phyloP scores from a whole-genome alignment of 92 coral and sea anemone genomes.

The Bergia puertoricense region DNA sequence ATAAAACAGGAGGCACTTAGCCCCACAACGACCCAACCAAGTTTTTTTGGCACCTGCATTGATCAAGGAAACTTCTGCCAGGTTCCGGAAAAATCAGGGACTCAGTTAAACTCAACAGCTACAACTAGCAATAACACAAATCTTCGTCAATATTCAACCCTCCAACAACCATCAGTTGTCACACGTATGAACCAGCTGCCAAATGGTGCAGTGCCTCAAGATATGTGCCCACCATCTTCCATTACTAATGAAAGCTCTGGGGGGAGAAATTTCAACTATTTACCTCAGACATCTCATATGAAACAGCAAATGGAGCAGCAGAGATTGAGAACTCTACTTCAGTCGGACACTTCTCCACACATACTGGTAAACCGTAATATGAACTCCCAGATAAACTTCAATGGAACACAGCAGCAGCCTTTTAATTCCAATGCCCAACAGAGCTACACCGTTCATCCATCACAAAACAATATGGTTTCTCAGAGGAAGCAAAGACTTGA shows the following conservation, averaged over 20 bases:
- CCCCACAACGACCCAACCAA: conserved; percentile 31
- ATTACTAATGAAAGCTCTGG: conserved; percentile 7
- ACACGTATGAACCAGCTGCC: conserved; percentile 1
- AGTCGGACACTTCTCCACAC: not conserved
- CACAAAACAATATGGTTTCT: conserved; percentile 31
- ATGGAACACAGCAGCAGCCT: conserved; percentile 7
- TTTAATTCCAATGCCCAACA: conserved; percentile 23
- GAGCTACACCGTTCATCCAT: conserved; percentile 11
- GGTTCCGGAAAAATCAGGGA: not conserved
- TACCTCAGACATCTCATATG: conserved; percentile 1
- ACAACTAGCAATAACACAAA: not conserved
- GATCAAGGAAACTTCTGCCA: conserved; percentile 7
- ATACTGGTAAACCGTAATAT: not conserved
- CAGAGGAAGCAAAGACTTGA: conserved; percentile 10
- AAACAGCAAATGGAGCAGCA: conserved; percentile 7
- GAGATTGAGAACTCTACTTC: conserved; percentile 11
- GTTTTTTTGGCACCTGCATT: conserved; percentile 1
- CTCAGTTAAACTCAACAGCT: not conserved
- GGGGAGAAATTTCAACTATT: not conserved
- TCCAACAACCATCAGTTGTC: not conserved
- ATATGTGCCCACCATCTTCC: not conserved
- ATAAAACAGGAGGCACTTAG: conserved; percentile 30
- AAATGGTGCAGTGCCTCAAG: not conserved
- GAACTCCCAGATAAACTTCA: not conserved
- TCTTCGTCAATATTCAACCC: not conserved